Evolutionary conservation across 2,888 invertebrate species (phyloP), one percentile per base, ranked within the genome.

Genomic region (Nomada goodeniana): DNA sequence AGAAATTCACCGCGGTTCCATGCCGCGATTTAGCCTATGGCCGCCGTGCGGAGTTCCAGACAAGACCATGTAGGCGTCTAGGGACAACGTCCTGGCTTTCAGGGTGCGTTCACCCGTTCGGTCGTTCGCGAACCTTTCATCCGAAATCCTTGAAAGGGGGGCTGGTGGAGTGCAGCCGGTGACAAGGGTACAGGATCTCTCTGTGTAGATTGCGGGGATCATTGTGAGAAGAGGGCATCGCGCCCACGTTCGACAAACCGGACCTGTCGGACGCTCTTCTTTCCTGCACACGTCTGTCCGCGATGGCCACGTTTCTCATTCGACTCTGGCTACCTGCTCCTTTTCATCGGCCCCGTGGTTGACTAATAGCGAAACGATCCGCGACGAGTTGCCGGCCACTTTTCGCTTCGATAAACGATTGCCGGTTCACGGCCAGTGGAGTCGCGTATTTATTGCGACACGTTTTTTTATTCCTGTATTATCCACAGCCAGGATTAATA

Each of bases 151-250:
- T 74, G 65, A 74, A 75, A 64, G 69, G 65, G 85, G 60, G 55
- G 75, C 77, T 47, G 11, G 13, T 13, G 69, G 57, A 42, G 70
- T 67, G 64, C 76, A 74, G 52, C 59, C 69, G 76, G 65, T 77
- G 85, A 76, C 83, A 83, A 86, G 86, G 86, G 86, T 74, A 77
- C 77, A 73, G 81, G 82, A 88, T 89, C 89, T 77, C 89, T 82
- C 44, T 57, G 47, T 29, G 84, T 83, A 77, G 90, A 90, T 92
- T 90, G 91, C 90, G 90, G 70, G 90, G 90, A 89, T 90, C 89
- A 91, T 92, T 91, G 92, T 90, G 89, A 44, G 81, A 88, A 88
- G 89, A 90, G 89, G 89, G 88, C 90, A 89, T 90, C 87, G 90
- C 89, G 90, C 91, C 91, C 90, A 90, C 89, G 87, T 90, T 84